Percentiles rank a stretch among this genome's conserved stretches.
Evolutionary conservation across 2,113 vertebrate genomes (phyloP).

Genomic region (Phylloscopus trochiloides): DNA sequence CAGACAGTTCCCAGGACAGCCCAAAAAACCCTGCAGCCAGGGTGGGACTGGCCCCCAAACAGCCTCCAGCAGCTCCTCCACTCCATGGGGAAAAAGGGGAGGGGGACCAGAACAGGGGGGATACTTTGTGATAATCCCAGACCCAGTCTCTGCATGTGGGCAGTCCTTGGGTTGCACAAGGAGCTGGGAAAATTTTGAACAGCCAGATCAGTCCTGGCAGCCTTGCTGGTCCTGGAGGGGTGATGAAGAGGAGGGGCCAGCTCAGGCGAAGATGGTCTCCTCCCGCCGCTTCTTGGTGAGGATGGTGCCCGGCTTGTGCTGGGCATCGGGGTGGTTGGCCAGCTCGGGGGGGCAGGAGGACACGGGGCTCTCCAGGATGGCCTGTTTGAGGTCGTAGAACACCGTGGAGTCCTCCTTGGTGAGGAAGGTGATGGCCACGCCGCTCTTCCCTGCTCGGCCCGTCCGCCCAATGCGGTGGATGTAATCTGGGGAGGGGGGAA

Average conservation of each 20-base stretch:
- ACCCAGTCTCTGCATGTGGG: not conserved
- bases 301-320: slow-evolving; percentile 98
- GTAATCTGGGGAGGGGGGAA: slow-evolving; percentile 75
- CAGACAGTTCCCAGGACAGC: not conserved
- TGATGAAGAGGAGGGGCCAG: fast-evolving
- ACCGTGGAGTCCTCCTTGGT: slow-evolving; percentile 95
- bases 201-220: not conserved
- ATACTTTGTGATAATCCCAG: not conserved
- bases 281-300: slow-evolving; percentile 97
- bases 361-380: slow-evolving; percentile 94
- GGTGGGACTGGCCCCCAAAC: not conserved
- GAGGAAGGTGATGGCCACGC: slow-evolving; percentile 95
- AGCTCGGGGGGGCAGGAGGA: slow-evolving; percentile 95
- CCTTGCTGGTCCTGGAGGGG: not conserved
- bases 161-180: not conserved
- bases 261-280: slow-evolving; percentile 97
- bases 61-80: not conserved
- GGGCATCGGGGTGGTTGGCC: slow-evolving; percentile 94
- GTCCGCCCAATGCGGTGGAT: slow-evolving; percentile 98
- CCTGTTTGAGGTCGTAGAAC: slow-evolving; percentile 98
- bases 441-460: slow-evolving; percentile 95
- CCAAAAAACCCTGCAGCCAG: not conserved
- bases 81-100: not conserved
- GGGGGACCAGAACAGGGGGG: not conserved
- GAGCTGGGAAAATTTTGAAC: not conserved